Conservation (phyloP, 2,888 invertebrate genomes). For the Sacculina carcini region DNA sequence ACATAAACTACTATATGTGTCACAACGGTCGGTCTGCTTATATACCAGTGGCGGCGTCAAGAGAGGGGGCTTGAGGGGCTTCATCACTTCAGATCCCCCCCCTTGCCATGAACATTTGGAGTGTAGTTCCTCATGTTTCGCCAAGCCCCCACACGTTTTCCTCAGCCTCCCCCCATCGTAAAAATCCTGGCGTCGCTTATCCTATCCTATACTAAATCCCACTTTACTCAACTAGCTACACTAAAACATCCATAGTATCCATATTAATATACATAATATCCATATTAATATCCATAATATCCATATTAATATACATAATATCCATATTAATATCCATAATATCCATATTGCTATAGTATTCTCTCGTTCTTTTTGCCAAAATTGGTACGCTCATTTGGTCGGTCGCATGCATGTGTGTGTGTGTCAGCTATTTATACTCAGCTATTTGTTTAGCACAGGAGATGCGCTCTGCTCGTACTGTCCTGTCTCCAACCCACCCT, state of each 20-base stretch:
- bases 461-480: no score
- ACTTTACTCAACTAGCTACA: background rate
- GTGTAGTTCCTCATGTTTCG: no score
- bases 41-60: background rate
- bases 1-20: slow-evolving; percentile 71
- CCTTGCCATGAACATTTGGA: no score
- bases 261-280: background rate
- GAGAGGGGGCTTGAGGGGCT: background rate
- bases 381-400: background rate
- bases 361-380: no score
- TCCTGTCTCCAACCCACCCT: no score
- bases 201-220: background rate
- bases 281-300: no score
- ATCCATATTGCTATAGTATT: no score
- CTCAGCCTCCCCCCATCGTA: background rate
- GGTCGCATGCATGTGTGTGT: background rate
- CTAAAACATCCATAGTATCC: background rate
- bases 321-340: no score
- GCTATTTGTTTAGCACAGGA: background rate
- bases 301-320: no score
- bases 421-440: background rate
- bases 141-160: no score
- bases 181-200: background rate
- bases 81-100: background rate
- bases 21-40: slow-evolving; percentile 32